Evolutionary conservation across 2,113 vertebrate genomes (phyloP).

Genomic region (Xyliphius kryptos): DNA sequence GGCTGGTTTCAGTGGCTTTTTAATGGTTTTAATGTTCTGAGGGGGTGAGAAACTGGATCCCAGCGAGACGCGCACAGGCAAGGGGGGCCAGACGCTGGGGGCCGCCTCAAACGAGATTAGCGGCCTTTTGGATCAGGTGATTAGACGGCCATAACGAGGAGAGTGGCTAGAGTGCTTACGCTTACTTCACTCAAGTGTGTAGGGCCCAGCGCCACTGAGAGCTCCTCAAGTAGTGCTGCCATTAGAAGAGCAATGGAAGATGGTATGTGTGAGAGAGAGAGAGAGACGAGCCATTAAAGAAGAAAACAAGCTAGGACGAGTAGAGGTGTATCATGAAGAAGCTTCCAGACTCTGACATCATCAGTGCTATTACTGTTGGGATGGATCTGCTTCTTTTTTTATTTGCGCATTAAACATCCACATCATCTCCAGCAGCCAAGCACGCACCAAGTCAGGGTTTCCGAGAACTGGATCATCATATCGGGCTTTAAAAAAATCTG

Average conservation of each 20-base stretch:
- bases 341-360: constrained; percentile 41
- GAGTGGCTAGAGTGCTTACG: constrained; percentile 44
- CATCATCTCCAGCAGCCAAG: background rate
- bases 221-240: constrained; percentile 44
- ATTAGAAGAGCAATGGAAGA: constrained; percentile 44
- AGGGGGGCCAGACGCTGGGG: constrained; percentile 33
- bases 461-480: too few species aligned
- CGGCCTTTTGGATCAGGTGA: constrained; percentile 46
- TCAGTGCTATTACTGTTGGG: constrained; percentile 27
- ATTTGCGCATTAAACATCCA: background rate
- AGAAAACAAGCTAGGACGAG: constrained; percentile 49
- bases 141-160: constrained; percentile 42
- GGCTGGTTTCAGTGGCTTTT: constrained; percentile 48
- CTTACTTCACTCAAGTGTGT: constrained; percentile 41
- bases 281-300: constrained; percentile 41
- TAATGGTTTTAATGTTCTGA: constrained; percentile 45
- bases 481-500: too few species aligned
- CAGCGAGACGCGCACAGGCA: constrained; percentile 27
- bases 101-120: constrained; percentile 44
- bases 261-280: constrained; percentile 18
- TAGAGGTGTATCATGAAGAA: constrained; percentile 56
- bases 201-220: constrained; percentile 35
- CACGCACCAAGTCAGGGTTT: too few species aligned
- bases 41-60: constrained; percentile 44
- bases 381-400: constrained; percentile 3